Conservation (phyloP, 64 coral and sea anemone genomes). For the Stichodactyla helianthus region DNA sequence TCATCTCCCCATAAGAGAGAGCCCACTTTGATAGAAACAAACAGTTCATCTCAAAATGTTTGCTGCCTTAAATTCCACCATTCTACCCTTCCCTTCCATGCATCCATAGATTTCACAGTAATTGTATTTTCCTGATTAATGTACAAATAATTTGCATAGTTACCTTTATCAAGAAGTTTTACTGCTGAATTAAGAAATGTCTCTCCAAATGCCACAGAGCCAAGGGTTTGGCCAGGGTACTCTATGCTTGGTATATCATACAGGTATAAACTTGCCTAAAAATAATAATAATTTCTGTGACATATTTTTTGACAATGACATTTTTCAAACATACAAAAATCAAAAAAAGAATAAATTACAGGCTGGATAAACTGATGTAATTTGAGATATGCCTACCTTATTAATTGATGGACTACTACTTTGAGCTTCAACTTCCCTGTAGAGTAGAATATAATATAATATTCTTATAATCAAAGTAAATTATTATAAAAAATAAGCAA, state of each 20-base stretch:
- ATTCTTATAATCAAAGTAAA: neutral
- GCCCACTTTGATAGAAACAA: too few species aligned
- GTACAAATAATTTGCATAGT: too few species aligned
- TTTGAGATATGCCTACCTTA: neutral
- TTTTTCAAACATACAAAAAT: neutral
- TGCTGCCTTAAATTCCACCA: too few species aligned
- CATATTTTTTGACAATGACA: too few species aligned
- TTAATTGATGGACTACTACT: neutral
- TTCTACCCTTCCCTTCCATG: too few species aligned
- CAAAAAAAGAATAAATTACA: neutral
- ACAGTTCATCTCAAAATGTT: too few species aligned
- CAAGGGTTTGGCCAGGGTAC: constrained; percentile 31
- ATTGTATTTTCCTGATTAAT: too few species aligned
- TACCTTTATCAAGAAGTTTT: constrained; percentile 29
- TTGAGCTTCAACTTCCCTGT: neutral
- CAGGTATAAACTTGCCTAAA: constrained; percentile 35
- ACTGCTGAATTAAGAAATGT: constrained; percentile 46
- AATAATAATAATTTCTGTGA: neutral
- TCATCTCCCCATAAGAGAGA: too few species aligned
- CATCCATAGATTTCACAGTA: too few species aligned
- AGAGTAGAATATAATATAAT: neutral
- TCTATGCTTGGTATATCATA: constrained; percentile 64
- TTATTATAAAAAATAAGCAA: too few species aligned
- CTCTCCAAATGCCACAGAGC: constrained; percentile 62
- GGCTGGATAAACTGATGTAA: too few species aligned